These are phyloP conservation scores for Antitype chi DNA, from an alignment of 2,888 invertebrate species.

Conservation along the genomic window DNA sequence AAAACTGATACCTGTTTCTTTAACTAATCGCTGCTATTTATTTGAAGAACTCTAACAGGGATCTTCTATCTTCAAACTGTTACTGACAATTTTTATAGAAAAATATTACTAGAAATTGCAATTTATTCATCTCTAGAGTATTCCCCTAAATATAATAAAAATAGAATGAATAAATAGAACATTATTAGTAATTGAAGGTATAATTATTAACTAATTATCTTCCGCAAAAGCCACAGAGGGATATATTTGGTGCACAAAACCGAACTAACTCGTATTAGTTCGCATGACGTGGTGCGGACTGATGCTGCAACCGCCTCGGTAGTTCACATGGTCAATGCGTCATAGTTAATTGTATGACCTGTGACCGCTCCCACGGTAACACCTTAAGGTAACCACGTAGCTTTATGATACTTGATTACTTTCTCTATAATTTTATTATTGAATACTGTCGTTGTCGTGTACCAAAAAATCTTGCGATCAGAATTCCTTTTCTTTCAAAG, in stretches of 20 bases:
- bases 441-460: not conserved
- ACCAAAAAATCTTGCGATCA: not conserved
- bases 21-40: not conserved
- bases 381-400: not conserved
- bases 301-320: slow-evolving; percentile 1
- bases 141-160: not conserved
- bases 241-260: slow-evolving; percentile 22
- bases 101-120: not conserved
- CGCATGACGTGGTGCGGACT: slow-evolving; percentile 3
- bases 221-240: too few species aligned
- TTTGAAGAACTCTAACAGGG: not conserved
- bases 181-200: not conserved
- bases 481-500: not conserved
- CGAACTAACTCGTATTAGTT: slow-evolving; percentile 28
- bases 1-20: too few species aligned
- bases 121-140: not conserved
- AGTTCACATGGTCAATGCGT: slow-evolving; percentile 45
- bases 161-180: not conserved
- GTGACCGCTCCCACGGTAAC: slow-evolving; percentile 44
- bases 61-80: not conserved
- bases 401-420: slow-evolving; percentile 3
- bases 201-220: not conserved
- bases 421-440: not conserved
- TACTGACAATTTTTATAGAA: not conserved
- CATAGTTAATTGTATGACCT: slow-evolving; percentile 18